Evolutionary conservation across 2,888 invertebrate genomes (phyloP), one percentile per base, ranked within the genome.

Genomic region (Aphidoletes aphidimyza): DNA sequence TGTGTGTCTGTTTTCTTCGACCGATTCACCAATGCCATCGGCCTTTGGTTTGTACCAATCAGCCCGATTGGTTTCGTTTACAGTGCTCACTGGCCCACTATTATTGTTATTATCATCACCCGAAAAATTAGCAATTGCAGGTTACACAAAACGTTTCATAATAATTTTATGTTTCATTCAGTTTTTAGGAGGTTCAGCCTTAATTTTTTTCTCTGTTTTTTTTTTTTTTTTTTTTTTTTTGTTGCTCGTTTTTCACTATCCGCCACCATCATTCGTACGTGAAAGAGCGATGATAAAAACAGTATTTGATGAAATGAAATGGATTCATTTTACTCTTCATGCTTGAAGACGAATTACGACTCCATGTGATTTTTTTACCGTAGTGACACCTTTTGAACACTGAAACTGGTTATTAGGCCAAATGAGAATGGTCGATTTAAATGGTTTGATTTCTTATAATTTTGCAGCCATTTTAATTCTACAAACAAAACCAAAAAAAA

Each of bases 71-170:
- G 69, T 69, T 69, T 69, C 69, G 30, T 69, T 69, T 30, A 69
- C 69, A 69, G 69, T 69, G 30, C 14, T 69, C 69, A 30, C 69
- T 30, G 34, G 69, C 69, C 26, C 69, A 69, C 69, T 69, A 69
- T 30, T 69, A 69, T 69, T 69, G 69, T 69, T 69, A 69, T 69
- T 69, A 69, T 69, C 69, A 69, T 69, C 69, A 69, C 69, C 69
- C 69, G 34, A 69, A n/a, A n/a, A 69, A 69, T 69, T 69, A 69
- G 30, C 69, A 69, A 69, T 69, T 69, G 69, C 69, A 69, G 69
- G 69, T 69, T 69, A 30, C 34, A 30, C 69, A 30, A 69, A 39
- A 69, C 69, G 69, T 69, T 69, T 14, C n/a, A n/a, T 42, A 6
- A 69, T 69, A 69, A 69, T 69, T 69, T 30, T 17, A 69, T 69